Conservation (phyloP, 2,113 vertebrate genomes). For the Globicephala melas region DNA sequence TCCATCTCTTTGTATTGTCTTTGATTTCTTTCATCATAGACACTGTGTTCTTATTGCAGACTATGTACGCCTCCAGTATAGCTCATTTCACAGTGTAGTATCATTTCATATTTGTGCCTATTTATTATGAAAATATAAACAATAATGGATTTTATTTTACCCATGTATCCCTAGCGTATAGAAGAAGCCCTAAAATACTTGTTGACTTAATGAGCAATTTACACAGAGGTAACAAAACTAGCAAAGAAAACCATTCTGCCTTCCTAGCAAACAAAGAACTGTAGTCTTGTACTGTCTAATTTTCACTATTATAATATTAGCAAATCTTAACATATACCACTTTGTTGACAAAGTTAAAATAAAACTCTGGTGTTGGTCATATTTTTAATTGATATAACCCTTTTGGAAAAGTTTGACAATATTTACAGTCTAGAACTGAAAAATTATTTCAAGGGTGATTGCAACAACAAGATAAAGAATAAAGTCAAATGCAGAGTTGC, state of each 20-base stretch:
- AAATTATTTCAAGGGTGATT: background rate
- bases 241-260: background rate
- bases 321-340: background rate
- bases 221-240: slow-evolving; percentile 20
- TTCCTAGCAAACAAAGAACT: background rate
- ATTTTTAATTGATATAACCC: background rate
- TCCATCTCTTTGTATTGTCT: no score
- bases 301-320: background rate
- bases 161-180: background rate
- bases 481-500: background rate
- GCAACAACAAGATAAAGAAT: background rate
- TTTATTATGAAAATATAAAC: background rate
- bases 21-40: no score
- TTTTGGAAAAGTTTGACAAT: background rate
- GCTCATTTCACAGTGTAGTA: background rate
- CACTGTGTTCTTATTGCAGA: background rate
- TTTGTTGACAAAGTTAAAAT: background rate
- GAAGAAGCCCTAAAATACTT: background rate
- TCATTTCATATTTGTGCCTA: background rate
- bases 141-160: background rate
- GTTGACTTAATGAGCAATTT: slow-evolving; percentile 7
- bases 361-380: background rate
- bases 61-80: background rate
- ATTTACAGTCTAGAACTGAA: background rate
- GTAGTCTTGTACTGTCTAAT: background rate